These are phyloP conservation scores for Lymantria dispar DNA, from an alignment of 2,888 invertebrate genomes.

Conservation along the genomic window DNA sequence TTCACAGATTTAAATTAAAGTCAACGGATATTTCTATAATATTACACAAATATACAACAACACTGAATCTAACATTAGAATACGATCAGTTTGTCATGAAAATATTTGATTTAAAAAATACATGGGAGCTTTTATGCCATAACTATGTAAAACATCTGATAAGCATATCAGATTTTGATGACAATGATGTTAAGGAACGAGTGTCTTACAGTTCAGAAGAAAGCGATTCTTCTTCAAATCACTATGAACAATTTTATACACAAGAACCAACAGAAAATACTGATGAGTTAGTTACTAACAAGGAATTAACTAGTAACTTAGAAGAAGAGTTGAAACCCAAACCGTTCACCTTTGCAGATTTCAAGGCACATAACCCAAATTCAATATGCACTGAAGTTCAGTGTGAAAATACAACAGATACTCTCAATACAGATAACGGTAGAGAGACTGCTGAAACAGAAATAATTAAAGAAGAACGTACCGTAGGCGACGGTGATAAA, in stretches of 20 bases:
- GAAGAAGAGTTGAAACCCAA: conserved; percentile 52
- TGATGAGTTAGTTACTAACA: conserved; percentile 25
- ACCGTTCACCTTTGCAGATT: conserved; percentile 82
- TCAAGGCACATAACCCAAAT: conserved; percentile 65
- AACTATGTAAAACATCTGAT: conserved; percentile 78
- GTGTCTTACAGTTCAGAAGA: conserved; percentile 67
- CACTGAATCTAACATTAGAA: conserved; percentile 78
- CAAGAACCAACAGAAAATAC: conserved; percentile 33
- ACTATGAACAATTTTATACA: conserved; percentile 64
- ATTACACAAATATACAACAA: conserved; percentile 80
- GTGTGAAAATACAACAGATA: conserved; percentile 24
- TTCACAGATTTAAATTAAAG: conserved; percentile 84
- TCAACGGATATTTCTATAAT: conserved; percentile 84
- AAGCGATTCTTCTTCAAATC: conserved; percentile 64
- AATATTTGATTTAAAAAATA: conserved; percentile 83
- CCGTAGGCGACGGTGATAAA: conserved; percentile 14
- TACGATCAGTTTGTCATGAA: conserved; percentile 83
- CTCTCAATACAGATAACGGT: conserved; percentile 15
- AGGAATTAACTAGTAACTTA: conserved; percentile 16
- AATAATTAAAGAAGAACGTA: conserved; percentile 12
- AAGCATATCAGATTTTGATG: conserved; percentile 66
- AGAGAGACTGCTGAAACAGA: conserved; percentile 18
- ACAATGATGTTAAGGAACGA: conserved; percentile 57
- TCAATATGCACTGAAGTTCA: conserved; percentile 40
- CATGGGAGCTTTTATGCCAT: conserved; percentile 84